A percentile compares a stretch with the other conserved stretches of the same genome.
phyloP scores from a whole-genome alignment of 2,113 vertebrate species.

The Anas platyrhynchos region DNA sequence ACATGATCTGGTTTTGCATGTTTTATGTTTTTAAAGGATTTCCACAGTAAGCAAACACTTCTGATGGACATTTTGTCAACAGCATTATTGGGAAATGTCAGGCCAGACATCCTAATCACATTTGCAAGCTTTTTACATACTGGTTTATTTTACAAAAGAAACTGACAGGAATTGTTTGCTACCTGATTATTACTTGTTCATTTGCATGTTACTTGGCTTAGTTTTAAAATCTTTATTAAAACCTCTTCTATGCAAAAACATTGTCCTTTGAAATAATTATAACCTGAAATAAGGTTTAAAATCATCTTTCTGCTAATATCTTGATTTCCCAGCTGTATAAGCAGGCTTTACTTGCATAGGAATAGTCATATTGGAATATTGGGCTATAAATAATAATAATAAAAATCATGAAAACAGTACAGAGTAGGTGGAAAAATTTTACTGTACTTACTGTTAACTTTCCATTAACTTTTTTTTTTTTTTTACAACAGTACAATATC shows the following conservation, averaged over 20 bases:
- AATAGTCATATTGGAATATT: conserved; percentile 22
- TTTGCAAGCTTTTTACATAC: too few species aligned
- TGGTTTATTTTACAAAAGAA: background rate
- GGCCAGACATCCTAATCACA: background rate
- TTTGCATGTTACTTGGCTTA: background rate
- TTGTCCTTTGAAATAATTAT: background rate
- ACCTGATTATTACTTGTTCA: background rate
- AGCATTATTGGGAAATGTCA: background rate
- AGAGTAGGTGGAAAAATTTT: background rate
- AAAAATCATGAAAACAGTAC: background rate
- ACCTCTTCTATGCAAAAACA: background rate
- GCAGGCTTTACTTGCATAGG: background rate
- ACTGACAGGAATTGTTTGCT: background rate
- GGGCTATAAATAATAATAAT: conserved; percentile 34
- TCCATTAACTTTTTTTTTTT: background rate
- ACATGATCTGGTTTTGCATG: rapidly evolving
- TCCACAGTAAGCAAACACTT: background rate
- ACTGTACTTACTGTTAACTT: conserved; percentile 6
- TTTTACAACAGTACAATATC: background rate
- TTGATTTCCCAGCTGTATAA: background rate
- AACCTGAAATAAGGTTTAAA: background rate
- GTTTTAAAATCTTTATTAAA: background rate
- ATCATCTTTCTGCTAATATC: background rate
- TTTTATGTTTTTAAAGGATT: background rate
- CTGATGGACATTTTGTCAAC: background rate